Base-by-base conservation (phyloP, 2,888 invertebrate species). In the Scotopteryx bipunctaria region DNA sequence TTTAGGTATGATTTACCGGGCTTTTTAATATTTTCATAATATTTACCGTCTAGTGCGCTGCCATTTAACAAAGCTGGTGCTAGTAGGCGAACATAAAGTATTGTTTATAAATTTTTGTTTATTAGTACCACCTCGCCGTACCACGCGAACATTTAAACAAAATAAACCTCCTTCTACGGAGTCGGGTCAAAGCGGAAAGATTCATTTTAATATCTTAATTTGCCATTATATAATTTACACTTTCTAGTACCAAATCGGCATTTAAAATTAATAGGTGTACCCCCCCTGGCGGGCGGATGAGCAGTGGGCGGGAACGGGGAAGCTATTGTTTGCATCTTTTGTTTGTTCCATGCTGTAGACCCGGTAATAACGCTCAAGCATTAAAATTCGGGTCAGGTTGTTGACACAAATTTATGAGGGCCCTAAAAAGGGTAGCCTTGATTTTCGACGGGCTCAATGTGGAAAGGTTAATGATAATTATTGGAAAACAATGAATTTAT, bases 311-410 rank as follows among this genome's bases (percentile, higher is more conserved):
- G 66, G n/a, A n/a, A n/a, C n/a, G n/a, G n/a, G n/a, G 61, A 66
- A 59, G 67, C 81, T 67, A 77, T 84, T 83, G 82, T 85, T 79
- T 67, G 72, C 66, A 65, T 72, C 84, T 80, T 81, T 86, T 86
- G 85, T 86, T 81, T 81, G 79, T 72, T 68, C 71, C 71, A 72
- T 79, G 77, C 78, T 78, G 6, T 55, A 73, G 73, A 78, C 73
- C 71, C 72, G 73, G 78, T 76, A 80, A 85, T 84, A 85, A 80
- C 78, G 81, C 73, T 77, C 71, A 69, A 75, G 69, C 82, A 85
- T 86, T 86, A 80, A 86, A 85, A 86, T 86, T 83, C 77, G 79
- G 85, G 86, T 82, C 83, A 81, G 78, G 79, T 74, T 78, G 83
- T 81, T 83, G 85, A 84, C 84, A 83, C 73, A 81, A 85, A 86